These are phyloP conservation scores for Chouioia cunea DNA, from an alignment of 2,888 invertebrate genomes.

Conservation along the genomic window DNA sequence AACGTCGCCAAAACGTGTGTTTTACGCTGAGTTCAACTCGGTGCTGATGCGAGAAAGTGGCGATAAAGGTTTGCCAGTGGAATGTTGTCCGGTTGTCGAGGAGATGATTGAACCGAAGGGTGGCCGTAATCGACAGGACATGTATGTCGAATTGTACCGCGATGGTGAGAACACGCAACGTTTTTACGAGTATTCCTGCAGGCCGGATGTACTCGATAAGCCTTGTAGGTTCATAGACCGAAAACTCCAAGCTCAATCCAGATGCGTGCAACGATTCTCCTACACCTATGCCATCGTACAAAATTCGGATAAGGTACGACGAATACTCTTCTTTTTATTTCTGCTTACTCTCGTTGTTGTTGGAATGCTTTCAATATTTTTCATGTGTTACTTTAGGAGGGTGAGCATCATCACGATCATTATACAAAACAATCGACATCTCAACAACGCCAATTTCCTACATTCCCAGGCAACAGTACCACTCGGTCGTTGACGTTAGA, in stretches of 20 bases:
- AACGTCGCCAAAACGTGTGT: constrained; percentile 71
- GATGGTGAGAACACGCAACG: constrained; percentile 78
- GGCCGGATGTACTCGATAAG: constrained; percentile 76
- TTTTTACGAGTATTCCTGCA: constrained; percentile 86
- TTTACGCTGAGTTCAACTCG: constrained; percentile 76
- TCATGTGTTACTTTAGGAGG: constrained; percentile 58
- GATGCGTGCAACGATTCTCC: constrained; percentile 86
- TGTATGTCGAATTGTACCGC: constrained; percentile 81
- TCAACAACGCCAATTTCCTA: constrained; percentile 66
- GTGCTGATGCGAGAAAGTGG: constrained; percentile 73
- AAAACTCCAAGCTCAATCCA: constrained; percentile 78
- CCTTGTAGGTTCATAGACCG: constrained; percentile 83
- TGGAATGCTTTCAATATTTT: too few relatives aligned
- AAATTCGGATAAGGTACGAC: too few relatives aligned
- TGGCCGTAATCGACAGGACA: constrained; percentile 80
- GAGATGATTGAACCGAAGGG: constrained; percentile 84
- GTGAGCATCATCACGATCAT: constrained; percentile 65
- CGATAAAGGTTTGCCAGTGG: constrained; percentile 71
- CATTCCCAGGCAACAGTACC: constrained; percentile 70
- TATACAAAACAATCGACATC: constrained; percentile 58
- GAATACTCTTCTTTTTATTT: too few relatives aligned
- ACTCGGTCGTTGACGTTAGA: constrained; percentile 79
- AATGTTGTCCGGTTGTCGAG: constrained; percentile 85
- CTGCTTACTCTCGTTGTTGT: too few relatives aligned
- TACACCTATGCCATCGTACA: constrained; percentile 87